Percentiles rank a stretch among this genome's conserved stretches.
Evolutionary conservation across 2,797 vertebrate genomes (phyloP).

Genomic region (Spheniscus humboldti): DNA sequence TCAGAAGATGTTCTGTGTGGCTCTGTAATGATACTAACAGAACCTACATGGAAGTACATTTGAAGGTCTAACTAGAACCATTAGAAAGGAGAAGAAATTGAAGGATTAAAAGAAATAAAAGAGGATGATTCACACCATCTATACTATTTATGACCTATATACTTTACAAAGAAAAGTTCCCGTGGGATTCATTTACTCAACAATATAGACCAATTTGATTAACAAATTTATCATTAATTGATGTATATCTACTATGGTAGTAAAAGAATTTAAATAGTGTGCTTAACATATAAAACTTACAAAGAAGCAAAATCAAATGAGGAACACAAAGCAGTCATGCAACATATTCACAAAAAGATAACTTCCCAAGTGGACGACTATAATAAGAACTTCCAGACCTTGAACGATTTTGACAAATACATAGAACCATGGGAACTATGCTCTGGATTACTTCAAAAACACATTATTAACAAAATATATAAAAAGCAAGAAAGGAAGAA

Average conservation of each 20-base stretch:
- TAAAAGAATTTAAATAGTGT: not conserved
- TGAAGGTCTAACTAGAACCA: not conserved
- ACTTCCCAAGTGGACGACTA: not conserved
- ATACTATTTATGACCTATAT: not conserved
- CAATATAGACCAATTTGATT: not conserved
- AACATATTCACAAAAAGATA: not conserved
- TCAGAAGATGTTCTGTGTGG: not conserved
- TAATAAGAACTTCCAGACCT: not conserved
- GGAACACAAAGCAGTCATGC: not conserved
- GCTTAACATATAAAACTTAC: not conserved
- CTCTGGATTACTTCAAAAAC: not conserved
- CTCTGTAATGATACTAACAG: not conserved
- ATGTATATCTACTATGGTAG: not conserved
- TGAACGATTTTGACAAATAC: not conserved
- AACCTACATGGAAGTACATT: not conserved
- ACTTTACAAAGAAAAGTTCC: not conserved
- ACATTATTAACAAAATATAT: not conserved
- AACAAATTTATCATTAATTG: not conserved
- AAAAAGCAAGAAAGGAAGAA: accelerated
- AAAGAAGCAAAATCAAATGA: not conserved
- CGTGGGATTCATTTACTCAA: not conserved
- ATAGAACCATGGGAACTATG: not conserved
- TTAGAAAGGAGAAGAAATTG: not conserved
- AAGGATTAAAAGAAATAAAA: not conserved
- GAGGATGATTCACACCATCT: not conserved